phyloP scores from a whole-genome alignment of 2,888 invertebrate species.

The Mythimna lalbum region DNA sequence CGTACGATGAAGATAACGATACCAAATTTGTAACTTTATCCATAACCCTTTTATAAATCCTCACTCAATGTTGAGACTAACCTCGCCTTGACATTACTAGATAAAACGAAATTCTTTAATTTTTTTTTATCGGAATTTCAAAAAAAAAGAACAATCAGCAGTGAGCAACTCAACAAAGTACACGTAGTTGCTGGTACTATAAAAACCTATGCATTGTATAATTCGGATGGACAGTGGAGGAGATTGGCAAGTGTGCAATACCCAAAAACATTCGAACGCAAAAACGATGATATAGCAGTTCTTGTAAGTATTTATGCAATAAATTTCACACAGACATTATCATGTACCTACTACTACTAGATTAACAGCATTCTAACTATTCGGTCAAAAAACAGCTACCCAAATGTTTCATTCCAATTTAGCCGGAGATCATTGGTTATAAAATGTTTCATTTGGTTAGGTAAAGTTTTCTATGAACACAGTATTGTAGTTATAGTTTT shows the following conservation, averaged over 20 bases:
- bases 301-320: not conserved
- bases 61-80: not conserved
- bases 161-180: fast-evolving
- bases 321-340: not conserved
- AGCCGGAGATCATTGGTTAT: too few species aligned
- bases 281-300: not conserved
- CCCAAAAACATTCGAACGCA: not conserved
- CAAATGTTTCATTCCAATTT: too few species aligned
- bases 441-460: too few species aligned
- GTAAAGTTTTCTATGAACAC: too few species aligned
- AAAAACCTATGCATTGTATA: not conserved
- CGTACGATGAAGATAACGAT: too few species aligned
- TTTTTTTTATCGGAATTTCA: not conserved
- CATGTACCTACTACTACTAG: too few species aligned
- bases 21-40: too few species aligned
- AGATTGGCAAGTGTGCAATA: not conserved
- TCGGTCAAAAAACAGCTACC: too few species aligned
- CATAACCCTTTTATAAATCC: too few species aligned
- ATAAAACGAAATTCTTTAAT: not conserved
- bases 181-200: not conserved
- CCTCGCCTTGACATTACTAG: not conserved
- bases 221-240: not conserved
- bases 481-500: too few species aligned
- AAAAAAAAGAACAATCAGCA: not conserved
- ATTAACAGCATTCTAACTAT: too few species aligned